phyloP scores from a whole-genome alignment of 2,888 invertebrate species.

The Andrena bicolor region DNA sequence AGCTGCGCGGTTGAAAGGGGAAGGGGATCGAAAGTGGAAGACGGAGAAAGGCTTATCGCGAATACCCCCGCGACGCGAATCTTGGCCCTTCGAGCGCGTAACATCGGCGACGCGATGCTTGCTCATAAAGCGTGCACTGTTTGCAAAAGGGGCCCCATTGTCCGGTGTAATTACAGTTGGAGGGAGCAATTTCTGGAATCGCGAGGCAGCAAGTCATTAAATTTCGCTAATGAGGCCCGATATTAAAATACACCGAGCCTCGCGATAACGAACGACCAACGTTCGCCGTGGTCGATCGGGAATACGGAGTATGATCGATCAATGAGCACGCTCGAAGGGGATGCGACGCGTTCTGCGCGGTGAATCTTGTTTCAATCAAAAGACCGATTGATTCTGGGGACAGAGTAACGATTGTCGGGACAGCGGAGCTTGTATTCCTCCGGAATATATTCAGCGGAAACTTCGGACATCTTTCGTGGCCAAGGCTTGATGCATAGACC shows the following conservation, averaged over 20 bases:
- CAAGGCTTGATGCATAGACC: not conserved
- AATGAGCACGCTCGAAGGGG: not conserved
- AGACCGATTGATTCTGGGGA: not conserved
- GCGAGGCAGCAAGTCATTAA: conserved; percentile 41
- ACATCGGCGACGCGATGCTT: conserved; percentile 15
- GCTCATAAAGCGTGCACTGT: no score
- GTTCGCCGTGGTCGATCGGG: not conserved
- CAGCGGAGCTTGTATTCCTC: no score
- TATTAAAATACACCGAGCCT: conserved; percentile 29
- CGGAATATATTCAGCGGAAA: not conserved
- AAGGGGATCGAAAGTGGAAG: conserved; percentile 6
- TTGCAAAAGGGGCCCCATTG: conserved; percentile 33
- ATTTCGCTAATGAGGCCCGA: conserved; percentile 37
- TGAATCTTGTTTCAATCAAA: not conserved
- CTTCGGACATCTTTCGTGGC: not conserved
- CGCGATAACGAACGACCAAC: not conserved
- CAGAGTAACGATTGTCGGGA: not conserved
- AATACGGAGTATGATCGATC: conserved; percentile 13
- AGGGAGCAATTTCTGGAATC: conserved; percentile 39
- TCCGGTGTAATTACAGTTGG: conserved; percentile 42
- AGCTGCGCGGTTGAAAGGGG: not conserved
- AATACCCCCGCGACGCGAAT: no score
- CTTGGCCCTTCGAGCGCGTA: not conserved
- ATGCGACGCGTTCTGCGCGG: not conserved
- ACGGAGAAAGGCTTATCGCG: conserved; percentile 8